Evolutionary conservation across 2,888 invertebrate species (phyloP), one percentile per base, ranked within the genome.

Genomic region (Hybos culiciformis): DNA sequence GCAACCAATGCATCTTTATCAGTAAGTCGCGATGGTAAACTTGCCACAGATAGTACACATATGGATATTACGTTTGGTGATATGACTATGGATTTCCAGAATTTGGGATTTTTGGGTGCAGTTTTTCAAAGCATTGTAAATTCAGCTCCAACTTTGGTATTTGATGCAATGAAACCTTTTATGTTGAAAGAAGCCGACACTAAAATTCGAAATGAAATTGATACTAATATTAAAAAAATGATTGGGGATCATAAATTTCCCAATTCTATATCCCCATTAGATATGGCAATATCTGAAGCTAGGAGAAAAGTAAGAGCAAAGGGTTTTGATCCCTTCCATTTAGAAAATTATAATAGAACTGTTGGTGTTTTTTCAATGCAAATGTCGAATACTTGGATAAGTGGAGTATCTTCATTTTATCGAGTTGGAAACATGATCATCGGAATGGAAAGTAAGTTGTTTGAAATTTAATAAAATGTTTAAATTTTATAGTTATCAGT

Each of bases 121-220:
- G 66, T 75, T 49, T 72, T 76, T 48, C 80, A 83, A 60, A 76
- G 83, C 1, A 71, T 87, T 37, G 75, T 91, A 36, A 91, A 90
- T 62, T 80, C 84, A 0, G 75, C 88, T 0, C 87, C 88, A 1
- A 76, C 75, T 12, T 76, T 86, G 48, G 73, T 91, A 3, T 90
- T 92, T 54, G 86, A 88, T 59, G 81, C 83, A 9, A 83, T 91
- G 54, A 90, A 91, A 58, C 88, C 88, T 0, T 81, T 81, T 51
- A 78, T 91, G 49, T 66, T 90, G 19, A 75, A 75, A 50, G 80
- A 85, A 64, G 82, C 83, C 1, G 85, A 87, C 56, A 73, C 74
- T 1, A 80, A 82, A 58, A 70, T 84, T 1, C 73, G 83, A 50
- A 71, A 69, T 2, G 80, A 81, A 59, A 77, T 90, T 2, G 83